Evolutionary conservation across 2,888 invertebrate genomes (phyloP).

Genomic region (Polymixis lichenea): DNA sequence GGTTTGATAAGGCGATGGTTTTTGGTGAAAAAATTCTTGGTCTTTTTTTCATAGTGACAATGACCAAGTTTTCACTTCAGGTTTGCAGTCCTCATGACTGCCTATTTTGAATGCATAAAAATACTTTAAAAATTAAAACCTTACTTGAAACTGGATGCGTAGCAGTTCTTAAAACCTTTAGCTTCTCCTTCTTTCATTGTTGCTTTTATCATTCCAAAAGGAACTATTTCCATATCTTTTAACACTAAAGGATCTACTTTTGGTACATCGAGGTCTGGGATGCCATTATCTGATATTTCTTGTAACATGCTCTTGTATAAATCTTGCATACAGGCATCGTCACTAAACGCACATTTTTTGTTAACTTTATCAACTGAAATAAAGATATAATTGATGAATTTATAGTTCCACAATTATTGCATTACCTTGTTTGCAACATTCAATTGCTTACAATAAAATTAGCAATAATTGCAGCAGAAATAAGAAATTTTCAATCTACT

Average conservation of each 20-base stretch:
- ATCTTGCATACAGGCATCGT: conserved; percentile 24
- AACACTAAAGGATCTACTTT: conserved; percentile 38
- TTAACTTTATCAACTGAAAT: conserved; percentile 41
- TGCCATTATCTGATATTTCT: conserved; percentile 35
- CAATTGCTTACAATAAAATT: neutral
- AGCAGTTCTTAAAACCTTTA: conserved; percentile 51
- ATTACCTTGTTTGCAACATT: too few species aligned
- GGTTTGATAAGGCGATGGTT: too few species aligned
- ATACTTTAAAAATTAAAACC: conserved; percentile 4
- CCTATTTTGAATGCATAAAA: neutral
- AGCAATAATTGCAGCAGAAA: neutral
- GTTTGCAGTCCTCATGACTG: too few species aligned
- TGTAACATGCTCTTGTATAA: neutral
- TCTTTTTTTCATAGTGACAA: too few species aligned
- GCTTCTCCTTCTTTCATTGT: conserved; percentile 30
- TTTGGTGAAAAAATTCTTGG: too few species aligned
- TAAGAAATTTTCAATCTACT: neutral
- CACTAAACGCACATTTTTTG: conserved; percentile 40
- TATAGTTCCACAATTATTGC: neutral
- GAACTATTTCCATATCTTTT: conserved; percentile 12
- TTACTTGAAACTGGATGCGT: conserved; percentile 34
- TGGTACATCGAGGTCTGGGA: conserved; percentile 45
- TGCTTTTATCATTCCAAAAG: conserved; percentile 38
- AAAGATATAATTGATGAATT: neutral
- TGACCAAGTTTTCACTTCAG: too few species aligned